phyloP scores from a whole-genome alignment of 1,140 invertebrate species.

The Lamellibrachia luymesi region DNA sequence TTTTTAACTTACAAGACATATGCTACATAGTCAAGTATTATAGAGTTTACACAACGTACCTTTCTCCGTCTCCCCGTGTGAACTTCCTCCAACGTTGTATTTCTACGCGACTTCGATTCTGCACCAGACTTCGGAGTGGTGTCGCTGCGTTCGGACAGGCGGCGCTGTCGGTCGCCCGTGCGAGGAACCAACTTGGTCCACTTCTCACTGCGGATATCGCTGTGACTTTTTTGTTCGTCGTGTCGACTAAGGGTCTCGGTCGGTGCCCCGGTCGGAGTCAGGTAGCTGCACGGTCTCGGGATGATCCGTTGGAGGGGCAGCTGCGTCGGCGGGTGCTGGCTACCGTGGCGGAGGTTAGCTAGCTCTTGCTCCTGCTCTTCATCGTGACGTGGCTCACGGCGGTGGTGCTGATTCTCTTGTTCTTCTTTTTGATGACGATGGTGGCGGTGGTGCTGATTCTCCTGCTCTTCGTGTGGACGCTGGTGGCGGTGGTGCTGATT shows the following conservation, averaged over 20 bases:
- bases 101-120: background rate
- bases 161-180: background rate
- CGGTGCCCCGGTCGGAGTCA: background rate
- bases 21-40: too few relatives aligned
- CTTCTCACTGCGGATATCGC: background rate
- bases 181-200: background rate
- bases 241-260: background rate
- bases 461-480: background rate
- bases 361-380: background rate
- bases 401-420: background rate
- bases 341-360: background rate
- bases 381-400: background rate
- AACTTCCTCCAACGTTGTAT: background rate
- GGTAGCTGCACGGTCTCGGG: background rate
- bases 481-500: background rate
- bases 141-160: background rate
- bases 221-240: background rate
- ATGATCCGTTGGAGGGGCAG: background rate
- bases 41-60: background rate
- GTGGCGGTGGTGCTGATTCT: background rate
- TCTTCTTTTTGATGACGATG: background rate
- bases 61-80: background rate
- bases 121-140: background rate
- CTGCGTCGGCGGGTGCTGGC: background rate
- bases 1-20: background rate